Evolutionary conservation across 2,113 vertebrate species (phyloP).

Genomic region (Dasypus novemcinctus): DNA sequence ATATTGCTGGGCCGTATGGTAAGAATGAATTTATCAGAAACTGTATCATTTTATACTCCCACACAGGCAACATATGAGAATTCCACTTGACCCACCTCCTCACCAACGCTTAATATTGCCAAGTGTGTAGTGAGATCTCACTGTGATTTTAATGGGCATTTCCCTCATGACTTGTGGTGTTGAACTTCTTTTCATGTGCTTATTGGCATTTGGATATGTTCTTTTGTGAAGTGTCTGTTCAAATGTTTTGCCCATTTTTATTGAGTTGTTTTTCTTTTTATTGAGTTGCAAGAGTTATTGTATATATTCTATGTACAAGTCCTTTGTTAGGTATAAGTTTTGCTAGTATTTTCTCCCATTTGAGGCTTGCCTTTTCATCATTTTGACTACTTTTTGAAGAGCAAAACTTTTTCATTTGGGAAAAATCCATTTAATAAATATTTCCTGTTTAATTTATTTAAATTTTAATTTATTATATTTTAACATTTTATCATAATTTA

Average conservation of each 20-base stretch:
- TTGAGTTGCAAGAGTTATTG: background rate
- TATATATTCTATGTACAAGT: background rate
- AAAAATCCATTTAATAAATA: background rate
- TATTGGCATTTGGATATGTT: background rate
- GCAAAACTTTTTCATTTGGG: constrained; percentile 30
- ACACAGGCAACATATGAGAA: background rate
- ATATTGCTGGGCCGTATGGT: background rate
- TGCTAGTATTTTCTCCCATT: background rate
- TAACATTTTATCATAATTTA: too few relatives aligned
- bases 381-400: background rate
- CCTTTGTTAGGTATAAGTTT: background rate
- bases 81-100: background rate
- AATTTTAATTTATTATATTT: too few relatives aligned
- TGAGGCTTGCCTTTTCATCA: constrained; percentile 3
- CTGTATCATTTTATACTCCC: background rate
- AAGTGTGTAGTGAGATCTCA: background rate
- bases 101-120: background rate
- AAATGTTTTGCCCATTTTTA: constrained; percentile 3
- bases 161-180: background rate
- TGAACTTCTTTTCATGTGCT: background rate
- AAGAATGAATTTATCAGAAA: background rate
- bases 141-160: background rate
- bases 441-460: background rate
- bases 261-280: constrained; percentile 28
- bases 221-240: background rate